A percentile compares a stretch with the other conserved stretches of the same genome.
Evolutionary conservation across 2,888 invertebrate genomes (phyloP).

Genomic region (Phortica magna): DNA sequence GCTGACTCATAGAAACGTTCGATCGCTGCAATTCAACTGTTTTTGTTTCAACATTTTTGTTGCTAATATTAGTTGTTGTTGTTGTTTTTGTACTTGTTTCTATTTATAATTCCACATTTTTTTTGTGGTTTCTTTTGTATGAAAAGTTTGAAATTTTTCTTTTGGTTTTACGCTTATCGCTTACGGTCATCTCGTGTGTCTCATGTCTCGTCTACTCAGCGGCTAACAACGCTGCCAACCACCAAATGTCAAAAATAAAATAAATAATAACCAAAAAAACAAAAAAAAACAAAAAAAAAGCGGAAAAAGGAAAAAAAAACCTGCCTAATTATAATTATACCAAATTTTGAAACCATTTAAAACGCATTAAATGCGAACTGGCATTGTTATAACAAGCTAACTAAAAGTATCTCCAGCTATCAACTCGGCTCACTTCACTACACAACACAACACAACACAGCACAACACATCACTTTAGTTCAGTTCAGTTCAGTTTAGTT

Average conservation of each 20-base stretch:
- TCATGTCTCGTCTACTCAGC: constrained; percentile 21
- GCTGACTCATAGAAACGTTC: too few relatives aligned
- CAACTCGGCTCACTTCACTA: neutral
- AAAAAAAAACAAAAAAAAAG: constrained; percentile 7
- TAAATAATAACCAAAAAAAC: constrained; percentile 14
- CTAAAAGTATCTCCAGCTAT: neutral
- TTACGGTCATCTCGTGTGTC: constrained; percentile 38
- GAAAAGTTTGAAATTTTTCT: neutral
- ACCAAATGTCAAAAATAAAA: constrained; percentile 47
- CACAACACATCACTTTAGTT: neutral
- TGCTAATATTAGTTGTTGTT: neutral
- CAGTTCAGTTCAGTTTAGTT: neutral
- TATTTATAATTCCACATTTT: constrained; percentile 51
- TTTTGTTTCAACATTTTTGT: too few relatives aligned
- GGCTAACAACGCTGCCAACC: constrained; percentile 19
- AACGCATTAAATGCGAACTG: constrained; percentile 65
- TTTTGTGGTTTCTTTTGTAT: constrained; percentile 43
- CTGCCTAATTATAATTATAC: constrained; percentile 70
- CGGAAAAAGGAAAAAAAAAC: constrained; percentile 41
- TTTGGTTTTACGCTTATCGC: constrained; percentile 48
- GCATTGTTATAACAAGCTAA: neutral
- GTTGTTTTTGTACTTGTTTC: constrained; percentile 7
- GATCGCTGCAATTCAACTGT: too few relatives aligned
- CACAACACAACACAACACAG: too few relatives aligned
- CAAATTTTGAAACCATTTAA: constrained; percentile 73